These are phyloP conservation scores for Pseudanteris insignis DNA, from an alignment of 2,888 invertebrate genomes.

Conservation along the genomic window DNA sequence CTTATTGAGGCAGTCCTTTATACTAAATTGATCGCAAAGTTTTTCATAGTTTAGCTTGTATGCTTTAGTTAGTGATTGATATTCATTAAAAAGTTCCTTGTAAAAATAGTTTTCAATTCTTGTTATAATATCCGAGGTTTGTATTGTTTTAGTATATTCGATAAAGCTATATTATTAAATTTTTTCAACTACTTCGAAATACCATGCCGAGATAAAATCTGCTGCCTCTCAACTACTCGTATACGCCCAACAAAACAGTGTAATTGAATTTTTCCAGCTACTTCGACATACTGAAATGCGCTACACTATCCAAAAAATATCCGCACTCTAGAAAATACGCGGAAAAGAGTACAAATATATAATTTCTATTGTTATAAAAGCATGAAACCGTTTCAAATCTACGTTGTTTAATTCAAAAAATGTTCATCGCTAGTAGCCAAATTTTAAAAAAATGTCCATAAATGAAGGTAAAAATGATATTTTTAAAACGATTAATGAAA, in stretches of 20 bases:
- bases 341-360: conserved; percentile 3
- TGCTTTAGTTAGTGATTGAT: conserved; percentile 8
- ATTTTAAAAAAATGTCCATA: no score
- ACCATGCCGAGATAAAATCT: conserved; percentile 19
- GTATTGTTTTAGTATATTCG: conserved; percentile 15
- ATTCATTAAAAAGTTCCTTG: conserved; percentile 3
- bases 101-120: conserved; percentile 11
- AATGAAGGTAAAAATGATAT: no score
- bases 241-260: conserved; percentile 13
- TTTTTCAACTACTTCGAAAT: conserved; percentile 21
- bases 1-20: conserved; percentile 11
- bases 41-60: conserved; percentile 1
- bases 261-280: conserved; percentile 29
- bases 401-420: no score
- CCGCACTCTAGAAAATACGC: conserved; percentile 1
- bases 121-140: conserved; percentile 11
- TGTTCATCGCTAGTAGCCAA: no score
- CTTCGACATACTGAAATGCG: conserved; percentile 14
- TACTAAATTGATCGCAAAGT: conserved; percentile 13
- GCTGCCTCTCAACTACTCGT: conserved; percentile 9
- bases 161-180: conserved; percentile 23
- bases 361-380: conserved; percentile 5
- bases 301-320: conserved; percentile 17
- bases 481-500: no score
- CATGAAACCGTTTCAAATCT: neutral